Percentiles rank a stretch among this genome's conserved stretches.
phyloP scores from a whole-genome alignment of 2,888 invertebrate species.

The Brenthis daphne region DNA sequence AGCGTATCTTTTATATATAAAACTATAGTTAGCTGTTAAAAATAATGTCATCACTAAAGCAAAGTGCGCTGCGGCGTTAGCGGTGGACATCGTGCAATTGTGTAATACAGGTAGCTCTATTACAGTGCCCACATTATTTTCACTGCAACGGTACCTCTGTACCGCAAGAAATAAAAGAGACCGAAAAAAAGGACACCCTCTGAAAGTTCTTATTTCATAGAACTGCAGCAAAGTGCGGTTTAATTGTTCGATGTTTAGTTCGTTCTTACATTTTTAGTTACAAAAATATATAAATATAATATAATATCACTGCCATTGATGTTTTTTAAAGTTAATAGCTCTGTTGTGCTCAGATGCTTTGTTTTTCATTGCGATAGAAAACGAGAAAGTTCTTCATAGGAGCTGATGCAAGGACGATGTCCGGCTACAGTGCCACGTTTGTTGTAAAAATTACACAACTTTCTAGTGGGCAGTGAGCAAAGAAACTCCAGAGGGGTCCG shows the following conservation, averaged over 20 bases:
- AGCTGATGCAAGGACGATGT: conserved; percentile 45
- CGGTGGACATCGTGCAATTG: conserved; percentile 55
- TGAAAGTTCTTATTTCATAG: conserved; percentile 77
- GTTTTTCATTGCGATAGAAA: conserved; percentile 19
- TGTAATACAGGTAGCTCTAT: conserved; percentile 57
- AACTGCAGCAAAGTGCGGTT: conserved; percentile 77
- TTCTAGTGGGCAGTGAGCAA: conserved; percentile 47
- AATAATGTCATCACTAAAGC: conserved; percentile 44
- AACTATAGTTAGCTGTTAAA: conserved; percentile 41
- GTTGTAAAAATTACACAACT: conserved; percentile 65
- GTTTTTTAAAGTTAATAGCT: background rate
- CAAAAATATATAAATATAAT: background rate
- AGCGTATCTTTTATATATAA: conserved; percentile 21
- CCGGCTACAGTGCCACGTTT: conserved; percentile 54
- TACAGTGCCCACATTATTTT: conserved; percentile 64
- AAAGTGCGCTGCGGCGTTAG: conserved; percentile 29
- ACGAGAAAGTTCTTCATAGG: conserved; percentile 27
- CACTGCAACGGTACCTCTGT: conserved; percentile 52
- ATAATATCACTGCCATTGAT: background rate
- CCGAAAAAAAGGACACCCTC: conserved; percentile 68
- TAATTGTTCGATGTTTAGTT: conserved; percentile 73
- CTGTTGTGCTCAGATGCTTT: conserved; percentile 2
- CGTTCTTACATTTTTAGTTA: conserved; percentile 49
- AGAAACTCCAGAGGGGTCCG: conserved; percentile 38
- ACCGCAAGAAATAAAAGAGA: conserved; percentile 61